These are phyloP conservation scores for Patella pellucida DNA, from an alignment of 2,888 invertebrate genomes.

Conservation along the genomic window DNA sequence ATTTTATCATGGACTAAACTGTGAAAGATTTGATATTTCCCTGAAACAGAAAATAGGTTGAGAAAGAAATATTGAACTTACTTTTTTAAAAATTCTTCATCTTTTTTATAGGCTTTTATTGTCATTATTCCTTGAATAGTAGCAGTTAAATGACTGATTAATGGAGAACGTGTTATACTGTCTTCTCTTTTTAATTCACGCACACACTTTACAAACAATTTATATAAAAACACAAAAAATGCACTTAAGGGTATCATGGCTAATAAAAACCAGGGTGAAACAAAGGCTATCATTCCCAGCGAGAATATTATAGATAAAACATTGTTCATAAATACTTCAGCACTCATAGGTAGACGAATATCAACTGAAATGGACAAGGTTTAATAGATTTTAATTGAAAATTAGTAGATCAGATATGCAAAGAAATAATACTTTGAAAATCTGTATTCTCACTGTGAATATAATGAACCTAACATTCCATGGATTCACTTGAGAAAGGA, in stretches of 20 bases:
- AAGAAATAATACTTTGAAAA: too few species aligned
- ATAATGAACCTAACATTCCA: too few species aligned
- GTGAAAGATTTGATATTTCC: too few species aligned
- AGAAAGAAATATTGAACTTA: constrained; percentile 31
- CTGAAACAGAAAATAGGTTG: too few species aligned
- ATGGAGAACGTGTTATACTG: constrained; percentile 74
- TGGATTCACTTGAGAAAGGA: too few species aligned
- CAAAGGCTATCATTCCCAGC: constrained; percentile 85
- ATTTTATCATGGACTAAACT: too few species aligned
- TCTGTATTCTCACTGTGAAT: too few species aligned
- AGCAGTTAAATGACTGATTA: constrained; percentile 76
- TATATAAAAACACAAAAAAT: constrained; percentile 68
- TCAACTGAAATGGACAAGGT: constrained; percentile 51
- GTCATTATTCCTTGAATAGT: constrained; percentile 76
- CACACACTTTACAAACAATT: constrained; percentile 70
- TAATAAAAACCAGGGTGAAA: constrained; percentile 78
- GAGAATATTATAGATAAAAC: constrained; percentile 80
- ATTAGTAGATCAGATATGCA: too few species aligned
- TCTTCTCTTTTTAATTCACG: constrained; percentile 72
- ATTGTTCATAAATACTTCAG: constrained; percentile 76
- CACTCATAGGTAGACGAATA: constrained; percentile 73
- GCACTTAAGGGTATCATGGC: constrained; percentile 68
- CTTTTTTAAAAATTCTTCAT: constrained; percentile 69
- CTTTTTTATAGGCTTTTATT: constrained; percentile 77
- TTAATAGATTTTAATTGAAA: neutral